Evolutionary conservation across 2,888 invertebrate species (phyloP), one percentile per base, ranked within the genome.

Genomic region (Papilio gigon): DNA sequence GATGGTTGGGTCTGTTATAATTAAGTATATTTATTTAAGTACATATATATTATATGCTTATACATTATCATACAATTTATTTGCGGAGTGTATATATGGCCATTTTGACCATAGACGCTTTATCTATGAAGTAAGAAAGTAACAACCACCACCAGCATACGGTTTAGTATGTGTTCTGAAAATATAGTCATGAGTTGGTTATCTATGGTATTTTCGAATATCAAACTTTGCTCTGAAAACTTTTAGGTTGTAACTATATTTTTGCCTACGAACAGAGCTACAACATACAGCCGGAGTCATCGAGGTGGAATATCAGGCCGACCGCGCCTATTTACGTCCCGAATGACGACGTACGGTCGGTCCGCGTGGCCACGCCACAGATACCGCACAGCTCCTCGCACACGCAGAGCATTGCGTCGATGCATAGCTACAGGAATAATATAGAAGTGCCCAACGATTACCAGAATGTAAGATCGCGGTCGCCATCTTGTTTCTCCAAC

Each of bases 401-500:
- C 75, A 88, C 92, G 47, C 92, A 92, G 75, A 92, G 92, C 77
- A 92, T 92, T 70, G 92, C 92, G 11, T 92, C 92, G 47, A 92
- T 92, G 90, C 92, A 92, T 84, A 92, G 91, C 90, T 90, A 88
- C 86, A 85, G 90, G 80, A 90, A 87, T 78, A 91, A 89, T 83
- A 90, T 92, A 64, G 92, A 91, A 79, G 85, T 89, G 70, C 92
- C 92, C 67, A 90, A 84, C 77, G 92, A 92, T 74, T 92, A 92
- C 83, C 92, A 91, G 82, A 92, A 91, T 73, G 82, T 90, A 75
- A 84, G 92, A 71, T 92, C 92, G 74, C 89, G 92, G 75, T 92
- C 92, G 86, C 92, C 92, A 87, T 92, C 92, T 87, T 92, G 91
- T 83, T 92, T 90, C 70, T 92, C 92, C 0, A 92, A 91, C 84